These are phyloP conservation scores for Neotoma lepida DNA, from an alignment of 2,113 vertebrate genomes.

Conservation along the genomic window DNA sequence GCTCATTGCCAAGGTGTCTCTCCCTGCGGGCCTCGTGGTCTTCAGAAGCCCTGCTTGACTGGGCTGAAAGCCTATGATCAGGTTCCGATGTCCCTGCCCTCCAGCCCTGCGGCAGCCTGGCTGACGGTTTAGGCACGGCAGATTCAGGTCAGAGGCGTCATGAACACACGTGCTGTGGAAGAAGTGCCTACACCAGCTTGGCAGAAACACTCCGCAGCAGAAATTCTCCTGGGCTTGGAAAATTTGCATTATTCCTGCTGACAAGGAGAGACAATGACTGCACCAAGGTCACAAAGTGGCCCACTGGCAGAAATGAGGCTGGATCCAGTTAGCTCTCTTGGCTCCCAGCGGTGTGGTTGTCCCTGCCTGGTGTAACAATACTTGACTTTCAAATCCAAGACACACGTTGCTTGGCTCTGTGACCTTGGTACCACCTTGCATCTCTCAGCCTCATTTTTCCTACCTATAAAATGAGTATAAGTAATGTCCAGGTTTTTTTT, in stretches of 20 bases:
- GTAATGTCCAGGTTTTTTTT: neutral
- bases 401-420: neutral
- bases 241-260: slow-evolving; percentile 54
- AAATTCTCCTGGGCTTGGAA: slow-evolving; percentile 45
- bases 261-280: slow-evolving; percentile 51
- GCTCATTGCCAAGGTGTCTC: neutral
- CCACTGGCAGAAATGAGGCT: neutral
- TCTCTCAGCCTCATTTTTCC: slow-evolving; percentile 18
- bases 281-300: slow-evolving; percentile 34
- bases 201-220: neutral
- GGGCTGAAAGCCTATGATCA: neutral
- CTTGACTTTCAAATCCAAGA: neutral
- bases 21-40: neutral
- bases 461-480: slow-evolving; percentile 3
- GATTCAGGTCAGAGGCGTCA: slow-evolving; percentile 51
- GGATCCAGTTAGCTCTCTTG: neutral
- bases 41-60: neutral
- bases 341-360: neutral
- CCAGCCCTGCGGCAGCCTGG: neutral
- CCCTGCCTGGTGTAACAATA: neutral
- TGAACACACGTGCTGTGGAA: neutral
- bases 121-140: slow-evolving; percentile 25
- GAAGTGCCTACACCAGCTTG: neutral
- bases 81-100: neutral
- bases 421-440: neutral